These are phyloP conservation scores for Oreocharis arfaki DNA, from an alignment of 2,113 vertebrate genomes.

Conservation along the genomic window DNA sequence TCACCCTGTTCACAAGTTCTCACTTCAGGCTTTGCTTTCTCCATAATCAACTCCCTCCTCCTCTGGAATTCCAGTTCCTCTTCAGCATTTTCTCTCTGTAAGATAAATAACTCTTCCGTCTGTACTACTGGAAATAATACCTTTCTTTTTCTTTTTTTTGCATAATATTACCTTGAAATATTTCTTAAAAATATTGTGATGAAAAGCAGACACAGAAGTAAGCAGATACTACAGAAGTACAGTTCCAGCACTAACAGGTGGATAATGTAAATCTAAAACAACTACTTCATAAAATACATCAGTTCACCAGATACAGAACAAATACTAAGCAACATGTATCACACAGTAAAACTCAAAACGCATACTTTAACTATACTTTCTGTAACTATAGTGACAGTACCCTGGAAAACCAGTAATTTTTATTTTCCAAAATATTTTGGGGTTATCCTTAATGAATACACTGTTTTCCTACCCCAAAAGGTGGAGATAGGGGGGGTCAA, in stretches of 20 bases:
- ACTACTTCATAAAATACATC: neutral
- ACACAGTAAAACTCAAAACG: neutral
- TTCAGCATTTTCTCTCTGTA: conserved; percentile 63
- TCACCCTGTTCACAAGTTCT: conserved; percentile 74
- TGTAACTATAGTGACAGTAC: neutral
- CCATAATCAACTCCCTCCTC: conserved; percentile 76
- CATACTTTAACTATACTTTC: neutral
- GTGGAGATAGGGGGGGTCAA: accelerated
- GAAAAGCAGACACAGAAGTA: neutral
- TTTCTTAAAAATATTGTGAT: neutral
- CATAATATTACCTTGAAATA: neutral
- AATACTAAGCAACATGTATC: neutral
- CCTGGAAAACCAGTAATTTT: neutral
- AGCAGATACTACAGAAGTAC: neutral
- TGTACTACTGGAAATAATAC: neutral
- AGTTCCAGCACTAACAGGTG: neutral
- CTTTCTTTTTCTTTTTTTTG: neutral
- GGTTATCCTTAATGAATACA: neutral
- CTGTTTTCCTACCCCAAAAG: neutral
- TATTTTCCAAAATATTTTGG: neutral
- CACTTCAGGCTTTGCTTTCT: conserved; percentile 68
- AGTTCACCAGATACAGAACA: neutral
- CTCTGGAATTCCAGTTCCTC: conserved; percentile 82
- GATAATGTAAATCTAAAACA: neutral
- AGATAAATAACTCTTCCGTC: neutral